Evolutionary conservation across 2,797 vertebrate species (phyloP).

Genomic region (Enteromius paludinosus): DNA sequence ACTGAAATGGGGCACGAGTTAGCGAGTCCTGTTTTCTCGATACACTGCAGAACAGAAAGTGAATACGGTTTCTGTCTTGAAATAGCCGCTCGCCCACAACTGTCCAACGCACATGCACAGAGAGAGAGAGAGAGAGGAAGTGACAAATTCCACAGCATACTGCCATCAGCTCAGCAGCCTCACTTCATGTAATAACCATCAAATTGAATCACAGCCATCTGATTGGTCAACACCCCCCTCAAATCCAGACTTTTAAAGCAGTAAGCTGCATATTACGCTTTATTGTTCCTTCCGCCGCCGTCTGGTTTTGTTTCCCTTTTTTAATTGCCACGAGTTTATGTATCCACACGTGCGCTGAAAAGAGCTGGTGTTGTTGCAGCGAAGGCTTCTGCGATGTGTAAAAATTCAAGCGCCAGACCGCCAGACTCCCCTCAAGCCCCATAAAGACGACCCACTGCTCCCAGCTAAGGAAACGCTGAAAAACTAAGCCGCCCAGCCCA

Average conservation of each 20-base stretch:
- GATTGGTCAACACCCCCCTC: constrained; percentile 59
- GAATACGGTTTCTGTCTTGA: constrained; percentile 52
- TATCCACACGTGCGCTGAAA: constrained; percentile 22
- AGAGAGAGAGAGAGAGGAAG: constrained; percentile 52
- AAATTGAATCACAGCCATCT: constrained; percentile 65
- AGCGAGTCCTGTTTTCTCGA: constrained; percentile 41
- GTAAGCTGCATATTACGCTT: constrained; percentile 24
- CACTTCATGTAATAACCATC: constrained; percentile 64
- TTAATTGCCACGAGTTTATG: not conserved
- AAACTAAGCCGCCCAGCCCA: constrained; percentile 16
- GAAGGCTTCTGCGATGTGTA: constrained; percentile 53
- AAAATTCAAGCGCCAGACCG: constrained; percentile 51
- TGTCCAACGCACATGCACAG: constrained; percentile 21
- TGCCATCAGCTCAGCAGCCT: constrained; percentile 63
- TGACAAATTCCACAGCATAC: constrained; percentile 71
- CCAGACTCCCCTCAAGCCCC: constrained; percentile 41
- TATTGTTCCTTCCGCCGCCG: constrained; percentile 18
- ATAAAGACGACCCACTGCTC: constrained; percentile 46
- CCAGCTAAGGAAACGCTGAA: constrained; percentile 17
- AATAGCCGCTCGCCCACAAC: constrained; percentile 59
- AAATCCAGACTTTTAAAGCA: constrained; percentile 43
- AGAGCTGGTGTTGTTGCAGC: constrained; percentile 48
- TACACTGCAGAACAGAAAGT: constrained; percentile 41
- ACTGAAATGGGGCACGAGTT: constrained; percentile 45
- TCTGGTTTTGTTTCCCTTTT: constrained; percentile 43